Percentiles rank a stretch among this genome's conserved stretches.
phyloP scores from a whole-genome alignment of 2,113 vertebrate genomes.

The Sinocyclocheilus maitianheensis region DNA sequence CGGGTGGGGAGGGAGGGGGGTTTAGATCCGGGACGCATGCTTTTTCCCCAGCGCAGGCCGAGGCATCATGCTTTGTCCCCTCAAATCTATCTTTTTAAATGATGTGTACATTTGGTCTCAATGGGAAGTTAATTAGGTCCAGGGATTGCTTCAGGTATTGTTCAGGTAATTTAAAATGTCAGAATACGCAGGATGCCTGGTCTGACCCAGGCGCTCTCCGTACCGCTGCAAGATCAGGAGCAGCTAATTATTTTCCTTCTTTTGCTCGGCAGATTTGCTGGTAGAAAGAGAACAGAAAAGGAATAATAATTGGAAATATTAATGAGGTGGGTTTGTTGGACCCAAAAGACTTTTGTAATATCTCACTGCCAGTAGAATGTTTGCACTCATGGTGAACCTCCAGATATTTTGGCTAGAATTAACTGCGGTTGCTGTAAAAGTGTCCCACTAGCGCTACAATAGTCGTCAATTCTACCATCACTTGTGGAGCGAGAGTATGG shows the following conservation, averaged over 20 bases:
- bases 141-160: constrained; percentile 85
- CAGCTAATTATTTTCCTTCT: constrained; percentile 88
- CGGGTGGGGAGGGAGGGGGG: not conserved
- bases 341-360: constrained; percentile 63
- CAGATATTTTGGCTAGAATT: constrained; percentile 36
- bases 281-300: constrained; percentile 75
- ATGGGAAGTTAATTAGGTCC: constrained; percentile 90
- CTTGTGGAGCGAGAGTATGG: constrained; percentile 4
- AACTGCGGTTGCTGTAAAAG: constrained; percentile 26
- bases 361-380: constrained; percentile 54
- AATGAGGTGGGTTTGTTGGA: constrained; percentile 75
- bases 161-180: constrained; percentile 92
- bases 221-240: constrained; percentile 78
- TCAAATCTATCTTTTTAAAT: constrained; percentile 70
- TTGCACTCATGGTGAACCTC: constrained; percentile 35
- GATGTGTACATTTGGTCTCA: constrained; percentile 71
- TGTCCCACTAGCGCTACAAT: constrained; percentile 1
- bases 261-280: constrained; percentile 74
- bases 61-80: constrained; percentile 61
- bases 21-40: not conserved
- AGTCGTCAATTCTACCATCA: constrained; percentile 6
- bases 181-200: constrained; percentile 74
- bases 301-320: constrained; percentile 79
- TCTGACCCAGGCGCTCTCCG: constrained; percentile 72
- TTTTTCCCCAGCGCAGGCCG: not conserved